Percentiles rank a stretch among this genome's conserved stretches.
Evolutionary conservation across 30 jellyfish, hydroid and myxozoan genomes (phyloP).

Genomic region (Chrysaora quinquecirrha): DNA sequence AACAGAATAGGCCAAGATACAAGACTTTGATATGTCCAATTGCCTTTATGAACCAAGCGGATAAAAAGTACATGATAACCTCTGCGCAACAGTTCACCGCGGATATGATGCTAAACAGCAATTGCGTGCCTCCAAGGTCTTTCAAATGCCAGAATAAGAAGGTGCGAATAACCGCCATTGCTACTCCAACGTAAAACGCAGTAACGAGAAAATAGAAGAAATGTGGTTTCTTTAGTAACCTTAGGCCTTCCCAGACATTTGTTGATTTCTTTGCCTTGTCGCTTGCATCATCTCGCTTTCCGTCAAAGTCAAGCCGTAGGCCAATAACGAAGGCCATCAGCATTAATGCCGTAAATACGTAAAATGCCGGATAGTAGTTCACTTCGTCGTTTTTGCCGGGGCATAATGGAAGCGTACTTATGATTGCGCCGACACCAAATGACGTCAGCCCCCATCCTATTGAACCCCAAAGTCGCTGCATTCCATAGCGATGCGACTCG

Average conservation of each 20-base stretch:
- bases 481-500: conserved; percentile 85
- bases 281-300: not conserved
- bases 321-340: conserved; percentile 82
- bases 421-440: conserved; percentile 90
- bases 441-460: conserved; percentile 93
- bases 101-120: conserved; percentile 81
- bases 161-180: conserved; percentile 89
- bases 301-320: conserved; percentile 70
- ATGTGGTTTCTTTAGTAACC: conserved; percentile 67
- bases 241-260: conserved; percentile 61
- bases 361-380: conserved; percentile 91
- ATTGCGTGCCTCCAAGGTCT: conserved; percentile 94
- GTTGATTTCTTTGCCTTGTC: conserved; percentile 9
- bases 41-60: conserved; percentile 78
- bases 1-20: conserved; percentile 85
- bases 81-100: conserved; percentile 91
- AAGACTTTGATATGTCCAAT: conserved; percentile 86
- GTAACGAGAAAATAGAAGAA: conserved; percentile 71
- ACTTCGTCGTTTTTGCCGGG: conserved; percentile 95
- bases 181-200: conserved; percentile 86
- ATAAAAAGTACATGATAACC: conserved; percentile 76
- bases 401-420: conserved; percentile 80
- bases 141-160: conserved; percentile 93
- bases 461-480: conserved; percentile 97
- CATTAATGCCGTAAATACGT: conserved; percentile 75